Base-by-base conservation (phyloP, 2,888 invertebrate species). In the Aleiodes leptofemur region DNA sequence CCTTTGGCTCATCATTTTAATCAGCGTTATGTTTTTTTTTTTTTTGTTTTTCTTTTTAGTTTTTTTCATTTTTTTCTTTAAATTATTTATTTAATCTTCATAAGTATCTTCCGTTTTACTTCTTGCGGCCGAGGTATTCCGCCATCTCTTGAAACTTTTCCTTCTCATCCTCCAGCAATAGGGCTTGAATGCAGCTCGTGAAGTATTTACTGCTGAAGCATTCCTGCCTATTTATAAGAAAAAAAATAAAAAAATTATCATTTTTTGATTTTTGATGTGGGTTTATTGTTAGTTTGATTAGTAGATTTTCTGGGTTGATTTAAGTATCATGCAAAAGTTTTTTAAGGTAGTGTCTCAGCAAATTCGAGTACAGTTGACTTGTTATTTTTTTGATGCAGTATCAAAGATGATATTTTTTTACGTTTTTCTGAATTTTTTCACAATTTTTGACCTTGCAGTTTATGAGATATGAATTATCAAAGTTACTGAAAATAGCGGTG, bases 121-220 rank as follows among this genome's bases (percentile, higher is more conserved):
- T 87, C 89, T 91, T 92, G 86, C 92, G 93, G 89, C 94, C 95
- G 91, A 95, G 92, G 91, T 93, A 94, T 91, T 95, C 94, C 91
- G 94, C 94, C 94, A 95, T 94, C 91, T 94, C 94, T 90, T 92
- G 92, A 91, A 94, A 93, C 90, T 93, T 93, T 90, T 94, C 93
- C 91, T 93, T 93, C 90, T 95, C 95, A 90, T 95, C 94, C 89
- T 92, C 92, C 90, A 95, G 92, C 91, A 94, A 92, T 91, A 95
- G 92, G 90, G 94, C 94, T 91, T 95, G 94, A 91, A 95, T 92
- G 91, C 95, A 95, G 91, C 95, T 95, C 91, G 93, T 93, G 92
- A 95, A 95, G 92, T 94, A 95, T 91, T 93, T 92, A 90, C 93
- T 94, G 88, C 94, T 93, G 91, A 95, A 95, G 92, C 95, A 95